Evolutionary conservation across 1,140 invertebrate genomes (phyloP).

Genomic region (Matsumurasca onukii): DNA sequence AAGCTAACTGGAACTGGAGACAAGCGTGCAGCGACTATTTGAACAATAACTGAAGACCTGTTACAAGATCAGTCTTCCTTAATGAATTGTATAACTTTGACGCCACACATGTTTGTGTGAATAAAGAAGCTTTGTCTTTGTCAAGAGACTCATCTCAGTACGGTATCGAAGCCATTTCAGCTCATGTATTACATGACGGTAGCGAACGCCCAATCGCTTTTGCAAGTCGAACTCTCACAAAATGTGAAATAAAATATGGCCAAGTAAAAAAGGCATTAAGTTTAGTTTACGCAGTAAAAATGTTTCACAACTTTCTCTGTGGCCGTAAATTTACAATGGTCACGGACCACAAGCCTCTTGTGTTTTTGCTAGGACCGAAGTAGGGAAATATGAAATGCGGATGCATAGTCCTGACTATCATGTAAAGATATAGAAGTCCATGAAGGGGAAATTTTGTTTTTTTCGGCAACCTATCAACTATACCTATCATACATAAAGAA

Average conservation of each 20-base stretch:
- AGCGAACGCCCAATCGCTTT: constrained; percentile 50
- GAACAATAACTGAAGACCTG: no score
- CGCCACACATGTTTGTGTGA: no score
- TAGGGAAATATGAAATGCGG: constrained; percentile 19
- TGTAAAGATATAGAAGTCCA: background rate
- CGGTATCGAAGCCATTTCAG: constrained; percentile 50
- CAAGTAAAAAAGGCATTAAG: constrained; percentile 50
- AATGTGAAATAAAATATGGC: constrained; percentile 42
- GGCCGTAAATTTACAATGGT: background rate
- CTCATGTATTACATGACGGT: constrained; percentile 47
- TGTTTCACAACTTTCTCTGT: constrained; percentile 46
- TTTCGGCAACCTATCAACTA: background rate
- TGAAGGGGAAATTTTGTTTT: background rate
- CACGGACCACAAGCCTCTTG: background rate
- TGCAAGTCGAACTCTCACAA: constrained; percentile 49
- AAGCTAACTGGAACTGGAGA: no score
- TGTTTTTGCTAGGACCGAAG: background rate
- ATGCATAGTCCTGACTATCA: constrained; percentile 14
- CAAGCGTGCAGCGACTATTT: no score
- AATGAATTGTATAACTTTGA: no score
- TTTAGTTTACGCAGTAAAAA: constrained; percentile 41
- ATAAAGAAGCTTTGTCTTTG: no score
- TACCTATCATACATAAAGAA: constrained; percentile 1
- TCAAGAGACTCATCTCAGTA: no score
- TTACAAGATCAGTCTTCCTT: no score